Percentiles rank a stretch among this genome's conserved stretches.
Conservation (phyloP, 2,797 vertebrate genomes). For the Bradypus variegatus region DNA sequence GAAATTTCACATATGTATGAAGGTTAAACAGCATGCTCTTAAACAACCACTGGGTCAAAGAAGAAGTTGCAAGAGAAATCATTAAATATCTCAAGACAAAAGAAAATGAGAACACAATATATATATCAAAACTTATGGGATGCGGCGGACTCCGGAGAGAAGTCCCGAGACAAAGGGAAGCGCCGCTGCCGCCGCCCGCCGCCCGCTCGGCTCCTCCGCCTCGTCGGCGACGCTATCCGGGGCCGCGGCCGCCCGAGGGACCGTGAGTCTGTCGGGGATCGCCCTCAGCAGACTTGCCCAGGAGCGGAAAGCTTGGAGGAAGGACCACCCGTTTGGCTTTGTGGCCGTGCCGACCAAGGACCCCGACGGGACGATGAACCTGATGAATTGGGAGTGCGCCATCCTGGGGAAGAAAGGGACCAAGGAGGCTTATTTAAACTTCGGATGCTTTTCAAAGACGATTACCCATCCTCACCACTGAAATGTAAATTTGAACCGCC, state of each 20-base stretch:
- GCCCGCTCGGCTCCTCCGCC: no score
- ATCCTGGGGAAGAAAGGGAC: slow-evolving; percentile 99
- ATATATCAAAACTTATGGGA: no score
- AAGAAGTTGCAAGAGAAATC: no score
- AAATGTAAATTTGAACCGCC: slow-evolving; percentile 99
- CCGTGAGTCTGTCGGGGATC: slow-evolving; percentile 93
- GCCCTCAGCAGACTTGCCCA: slow-evolving; percentile 99
- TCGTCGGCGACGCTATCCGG: no score
- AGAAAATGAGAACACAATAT: no score
- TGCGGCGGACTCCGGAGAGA: no score
- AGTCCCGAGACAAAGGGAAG: no score
- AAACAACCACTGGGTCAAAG: no score
- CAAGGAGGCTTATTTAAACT: slow-evolving; percentile 98
- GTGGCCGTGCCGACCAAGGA: slow-evolving; percentile 98
- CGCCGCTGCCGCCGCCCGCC: no score
- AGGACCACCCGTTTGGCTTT: slow-evolving; percentile 99
- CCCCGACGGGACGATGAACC: slow-evolving; percentile 97
- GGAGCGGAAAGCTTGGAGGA: slow-evolving; percentile 99
- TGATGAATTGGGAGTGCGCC: slow-evolving; percentile 99
- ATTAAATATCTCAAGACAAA: no score
- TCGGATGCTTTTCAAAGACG: slow-evolving; percentile 99
- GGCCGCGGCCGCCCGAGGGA: slow-evolving; percentile 68
- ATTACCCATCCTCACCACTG: slow-evolving; percentile 97
- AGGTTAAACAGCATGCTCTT: no score
- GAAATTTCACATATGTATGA: no score